Evolutionary conservation across 2,888 invertebrate genomes (phyloP).

Genomic region (Sepiola atlantica): DNA sequence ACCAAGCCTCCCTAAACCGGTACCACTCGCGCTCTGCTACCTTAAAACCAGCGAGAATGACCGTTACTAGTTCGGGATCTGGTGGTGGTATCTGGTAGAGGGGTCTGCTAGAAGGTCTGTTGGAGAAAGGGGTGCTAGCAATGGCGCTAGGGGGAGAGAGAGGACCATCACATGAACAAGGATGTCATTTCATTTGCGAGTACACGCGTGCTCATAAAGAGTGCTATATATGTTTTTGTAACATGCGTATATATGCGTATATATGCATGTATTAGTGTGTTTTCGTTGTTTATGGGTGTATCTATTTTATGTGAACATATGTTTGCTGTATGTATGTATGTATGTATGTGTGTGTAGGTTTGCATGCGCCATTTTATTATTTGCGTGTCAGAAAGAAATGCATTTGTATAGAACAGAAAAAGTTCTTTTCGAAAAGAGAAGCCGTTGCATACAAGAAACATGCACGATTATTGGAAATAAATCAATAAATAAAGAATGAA

Average conservation of each 20-base stretch:
- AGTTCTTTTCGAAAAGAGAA: background rate
- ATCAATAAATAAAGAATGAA: too few species aligned
- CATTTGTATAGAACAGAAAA: background rate
- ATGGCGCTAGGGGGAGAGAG: background rate
- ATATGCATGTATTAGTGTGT: too few species aligned
- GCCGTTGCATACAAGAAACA: too few species aligned
- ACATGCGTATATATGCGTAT: too few species aligned
- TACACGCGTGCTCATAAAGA: background rate
- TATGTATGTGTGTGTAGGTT: too few species aligned
- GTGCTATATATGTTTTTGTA: too few species aligned
- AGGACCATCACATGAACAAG: background rate
- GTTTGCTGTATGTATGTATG: too few species aligned
- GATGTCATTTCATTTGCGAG: background rate
- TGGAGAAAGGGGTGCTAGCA: too few species aligned
- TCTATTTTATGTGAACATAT: too few species aligned
- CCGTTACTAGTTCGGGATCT: background rate
- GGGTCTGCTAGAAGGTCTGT: background rate
- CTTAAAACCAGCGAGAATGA: conserved; percentile 32
- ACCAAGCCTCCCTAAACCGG: background rate
- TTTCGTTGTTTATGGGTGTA: too few species aligned
- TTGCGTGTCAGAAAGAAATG: background rate
- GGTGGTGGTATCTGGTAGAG: background rate
- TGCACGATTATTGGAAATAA: too few species aligned
- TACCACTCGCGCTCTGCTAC: background rate
- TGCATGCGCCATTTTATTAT: background rate